A percentile compares a stretch with the other conserved stretches of the same genome.
Evolutionary conservation across 2,888 invertebrate genomes (phyloP).

Genomic region (Acanthosoma haemorrhoidale): DNA sequence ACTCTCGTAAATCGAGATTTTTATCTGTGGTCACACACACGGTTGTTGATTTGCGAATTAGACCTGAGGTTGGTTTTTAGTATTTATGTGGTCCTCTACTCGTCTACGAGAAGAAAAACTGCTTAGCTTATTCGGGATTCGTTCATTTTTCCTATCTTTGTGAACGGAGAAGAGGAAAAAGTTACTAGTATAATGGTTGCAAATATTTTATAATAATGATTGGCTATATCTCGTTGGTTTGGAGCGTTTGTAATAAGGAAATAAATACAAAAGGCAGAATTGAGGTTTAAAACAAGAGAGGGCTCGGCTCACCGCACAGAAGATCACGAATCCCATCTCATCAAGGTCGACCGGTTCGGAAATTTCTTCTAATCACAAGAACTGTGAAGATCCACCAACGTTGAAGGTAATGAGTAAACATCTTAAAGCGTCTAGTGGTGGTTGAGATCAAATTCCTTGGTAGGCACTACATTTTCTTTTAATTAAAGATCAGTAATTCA

Average conservation of each 20-base stretch:
- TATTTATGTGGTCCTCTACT: too few species aligned
- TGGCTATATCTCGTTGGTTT: background rate
- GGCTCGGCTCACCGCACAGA: background rate
- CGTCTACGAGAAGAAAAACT: too few species aligned
- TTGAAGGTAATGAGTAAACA: too few species aligned
- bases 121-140: background rate
- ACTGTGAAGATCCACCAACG: too few species aligned
- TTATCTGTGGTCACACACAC: background rate
- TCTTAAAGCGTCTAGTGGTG: too few species aligned
- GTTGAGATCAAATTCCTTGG: too few species aligned
- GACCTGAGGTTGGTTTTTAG: background rate
- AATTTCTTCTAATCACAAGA: too few species aligned
- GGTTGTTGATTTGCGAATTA: conserved; percentile 1
- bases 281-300: background rate
- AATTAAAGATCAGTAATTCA: too few species aligned
- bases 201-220: background rate
- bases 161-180: background rate
- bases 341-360: background rate
- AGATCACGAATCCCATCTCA: background rate
- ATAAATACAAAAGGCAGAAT: background rate
- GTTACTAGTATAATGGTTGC: background rate
- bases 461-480: too few species aligned
- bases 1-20: background rate
- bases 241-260: too few species aligned
- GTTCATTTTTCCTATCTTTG: background rate